These are phyloP conservation scores for Enteromius viviparus DNA, from an alignment of 2,797 vertebrate species.

Conservation along the genomic window DNA sequence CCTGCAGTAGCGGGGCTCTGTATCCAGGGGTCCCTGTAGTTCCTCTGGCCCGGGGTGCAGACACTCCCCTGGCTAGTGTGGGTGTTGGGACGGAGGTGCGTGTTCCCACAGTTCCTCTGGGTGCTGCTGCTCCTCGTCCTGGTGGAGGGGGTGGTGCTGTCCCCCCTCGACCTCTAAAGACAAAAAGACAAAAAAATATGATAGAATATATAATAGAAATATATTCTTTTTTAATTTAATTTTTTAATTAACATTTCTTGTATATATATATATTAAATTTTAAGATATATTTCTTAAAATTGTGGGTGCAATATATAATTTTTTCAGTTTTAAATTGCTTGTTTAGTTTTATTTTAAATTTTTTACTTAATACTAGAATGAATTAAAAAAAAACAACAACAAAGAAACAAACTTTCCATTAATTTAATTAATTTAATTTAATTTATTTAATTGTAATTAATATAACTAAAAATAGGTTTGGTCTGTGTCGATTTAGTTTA, in stretches of 20 bases:
- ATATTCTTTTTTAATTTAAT: neutral
- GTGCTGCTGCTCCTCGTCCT: conserved; percentile 84
- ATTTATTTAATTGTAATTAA: neutral
- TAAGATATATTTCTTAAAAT: too few species aligned
- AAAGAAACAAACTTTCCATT: neutral
- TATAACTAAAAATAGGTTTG: neutral
- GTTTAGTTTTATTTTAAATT: too few species aligned
- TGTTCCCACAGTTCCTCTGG: conserved; percentile 81
- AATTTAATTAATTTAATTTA: neutral
- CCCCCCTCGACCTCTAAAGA: conserved; percentile 86
- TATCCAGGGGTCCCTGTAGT: conserved; percentile 81
- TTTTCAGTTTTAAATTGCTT: neutral
- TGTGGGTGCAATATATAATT: neutral
- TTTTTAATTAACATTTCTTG: too few species aligned
- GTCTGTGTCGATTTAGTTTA: neutral
- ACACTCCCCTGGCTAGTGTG: conserved; percentile 82
- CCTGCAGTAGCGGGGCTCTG: conserved; percentile 84
- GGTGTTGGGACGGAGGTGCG: conserved; percentile 83
- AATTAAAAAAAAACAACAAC: too few species aligned
- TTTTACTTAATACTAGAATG: too few species aligned
- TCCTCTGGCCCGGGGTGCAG: conserved; percentile 82
- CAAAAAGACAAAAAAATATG: neutral
- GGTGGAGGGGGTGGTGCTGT: conserved; percentile 76
- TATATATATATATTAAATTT: too few species aligned
- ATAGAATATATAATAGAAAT: neutral